These are phyloP conservation scores for Philaethria dido DNA, from an alignment of 2,888 invertebrate genomes.

Conservation along the genomic window DNA sequence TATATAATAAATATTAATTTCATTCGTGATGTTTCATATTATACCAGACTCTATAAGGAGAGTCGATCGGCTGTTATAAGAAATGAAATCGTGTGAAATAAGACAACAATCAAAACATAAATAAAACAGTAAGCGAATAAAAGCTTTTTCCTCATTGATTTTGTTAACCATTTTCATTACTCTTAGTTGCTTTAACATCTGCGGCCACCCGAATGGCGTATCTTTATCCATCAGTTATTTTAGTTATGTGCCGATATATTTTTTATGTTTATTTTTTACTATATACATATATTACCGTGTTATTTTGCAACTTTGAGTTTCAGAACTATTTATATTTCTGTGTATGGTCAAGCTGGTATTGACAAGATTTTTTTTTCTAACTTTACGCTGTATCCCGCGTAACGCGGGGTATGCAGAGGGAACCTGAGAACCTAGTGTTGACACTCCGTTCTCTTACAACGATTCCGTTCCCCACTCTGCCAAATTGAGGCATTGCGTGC, in stretches of 20 bases:
- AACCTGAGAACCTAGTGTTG: no score
- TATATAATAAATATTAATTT: neutral
- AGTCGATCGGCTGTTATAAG: conserved; percentile 7
- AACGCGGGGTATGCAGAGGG: no score
- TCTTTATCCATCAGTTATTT: conserved; percentile 53
- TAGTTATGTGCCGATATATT: neutral
- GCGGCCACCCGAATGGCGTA: conserved; percentile 59
- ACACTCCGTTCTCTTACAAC: no score
- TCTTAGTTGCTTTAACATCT: conserved; percentile 18
- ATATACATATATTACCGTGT: no score
- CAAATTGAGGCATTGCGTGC: no score
- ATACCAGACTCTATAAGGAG: conserved; percentile 2
- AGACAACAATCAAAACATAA: conserved; percentile 25
- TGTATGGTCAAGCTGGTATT: no score
- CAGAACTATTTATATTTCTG: no score
- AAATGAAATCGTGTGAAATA: conserved; percentile 22
- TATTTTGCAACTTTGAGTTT: no score
- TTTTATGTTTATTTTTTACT: neutral
- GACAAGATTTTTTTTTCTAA: no score
- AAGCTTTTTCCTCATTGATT: conserved; percentile 25
- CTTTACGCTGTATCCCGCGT: no score
- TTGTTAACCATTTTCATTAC: conserved; percentile 15
- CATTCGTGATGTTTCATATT: conserved; percentile 10
- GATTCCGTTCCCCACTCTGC: no score
- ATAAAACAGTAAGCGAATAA: conserved; percentile 26